A percentile compares a stretch with the other conserved stretches of the same genome.
Evolutionary conservation across 2,797 vertebrate genomes (phyloP).

Genomic region (Acanthiza pusilla): DNA sequence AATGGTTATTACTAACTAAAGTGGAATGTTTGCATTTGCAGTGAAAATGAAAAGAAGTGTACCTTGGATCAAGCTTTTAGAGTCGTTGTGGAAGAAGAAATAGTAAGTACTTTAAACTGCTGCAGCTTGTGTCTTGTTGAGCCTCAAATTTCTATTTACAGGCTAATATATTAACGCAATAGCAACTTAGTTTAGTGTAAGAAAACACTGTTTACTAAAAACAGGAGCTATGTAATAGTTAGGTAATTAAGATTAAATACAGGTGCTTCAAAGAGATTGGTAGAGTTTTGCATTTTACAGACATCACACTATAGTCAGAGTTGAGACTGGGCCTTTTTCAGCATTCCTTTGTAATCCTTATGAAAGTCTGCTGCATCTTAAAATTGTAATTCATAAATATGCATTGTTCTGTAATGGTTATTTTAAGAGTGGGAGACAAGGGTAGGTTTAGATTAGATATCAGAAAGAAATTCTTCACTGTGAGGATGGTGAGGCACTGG

Average conservation of each 20-base stretch:
- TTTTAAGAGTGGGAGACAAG: background rate
- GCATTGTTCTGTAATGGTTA: background rate
- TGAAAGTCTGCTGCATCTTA: background rate
- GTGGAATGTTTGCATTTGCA: slow-evolving; percentile 68
- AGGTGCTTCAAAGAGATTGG: background rate
- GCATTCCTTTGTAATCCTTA: background rate
- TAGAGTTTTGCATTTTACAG: background rate
- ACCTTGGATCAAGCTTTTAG: slow-evolving; percentile 94
- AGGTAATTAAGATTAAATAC: background rate
- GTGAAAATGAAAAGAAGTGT: slow-evolving; percentile 95
- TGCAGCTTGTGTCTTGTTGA: background rate
- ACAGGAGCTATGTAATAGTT: background rate
- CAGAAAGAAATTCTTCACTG: background rate
- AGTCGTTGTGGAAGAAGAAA: slow-evolving; percentile 90
- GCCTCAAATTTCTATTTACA: background rate
- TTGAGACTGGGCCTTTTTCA: background rate
- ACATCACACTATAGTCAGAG: background rate
- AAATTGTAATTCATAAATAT: background rate
- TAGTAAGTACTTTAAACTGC: slow-evolving; percentile 78
- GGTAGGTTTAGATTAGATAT: background rate
- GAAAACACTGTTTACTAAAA: background rate
- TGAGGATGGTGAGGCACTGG: background rate
- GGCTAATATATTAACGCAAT: background rate
- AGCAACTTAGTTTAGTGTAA: background rate
- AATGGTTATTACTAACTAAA: background rate